Evolutionary conservation across 2,797 vertebrate species (phyloP), one percentile per base, ranked within the genome.

Genomic region (Threskiornis aethiopicus): DNA sequence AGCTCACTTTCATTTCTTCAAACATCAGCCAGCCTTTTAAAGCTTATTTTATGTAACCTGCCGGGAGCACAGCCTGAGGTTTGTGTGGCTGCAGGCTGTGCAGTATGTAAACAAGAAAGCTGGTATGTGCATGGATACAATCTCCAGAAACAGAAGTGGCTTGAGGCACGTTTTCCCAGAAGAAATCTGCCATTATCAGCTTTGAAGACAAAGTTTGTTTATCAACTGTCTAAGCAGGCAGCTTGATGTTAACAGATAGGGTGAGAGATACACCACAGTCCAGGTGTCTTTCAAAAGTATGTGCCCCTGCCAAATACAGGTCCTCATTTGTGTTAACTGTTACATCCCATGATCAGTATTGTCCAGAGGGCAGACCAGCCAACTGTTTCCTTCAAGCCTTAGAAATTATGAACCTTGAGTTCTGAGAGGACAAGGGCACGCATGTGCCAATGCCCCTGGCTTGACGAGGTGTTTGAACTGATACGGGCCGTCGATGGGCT

Each of bases 121-220:
- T 59, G 58, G 47, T 44, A 61, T 0, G 0, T 33, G 62, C 66
- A 33, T 12, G 13, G 47, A 73, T 83, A 90, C 64, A 58, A 13
- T 21, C 51, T 83, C 61, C 84, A 95, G 69, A 66, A 94, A 65
- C 42, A 93, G 67, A 76, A 70, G 42, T 67, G 35, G 52, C 39
- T 87, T 58, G 33, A 90, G 31, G 72, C 26, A 26, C 5, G 1
- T 90, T 94, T 92, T 90, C 73, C 75, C 59, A 39, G 58, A 80
- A 94, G 73, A 73, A 89, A 93, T 69, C 42, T 64, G 9, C 35
- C 35, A 25, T 44, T 84, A 83, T 26, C 95, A 62, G 54, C 87
- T 92, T 72, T 86, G 33, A 94, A 85, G 81, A 80, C 31, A 59
- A 51, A 76, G 35, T 66, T 85, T 85, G 31, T 91, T 93, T 94